These are phyloP conservation scores for Palythoa caribaeorum DNA, from an alignment of 92 coral and sea anemone species.

Conservation along the genomic window DNA sequence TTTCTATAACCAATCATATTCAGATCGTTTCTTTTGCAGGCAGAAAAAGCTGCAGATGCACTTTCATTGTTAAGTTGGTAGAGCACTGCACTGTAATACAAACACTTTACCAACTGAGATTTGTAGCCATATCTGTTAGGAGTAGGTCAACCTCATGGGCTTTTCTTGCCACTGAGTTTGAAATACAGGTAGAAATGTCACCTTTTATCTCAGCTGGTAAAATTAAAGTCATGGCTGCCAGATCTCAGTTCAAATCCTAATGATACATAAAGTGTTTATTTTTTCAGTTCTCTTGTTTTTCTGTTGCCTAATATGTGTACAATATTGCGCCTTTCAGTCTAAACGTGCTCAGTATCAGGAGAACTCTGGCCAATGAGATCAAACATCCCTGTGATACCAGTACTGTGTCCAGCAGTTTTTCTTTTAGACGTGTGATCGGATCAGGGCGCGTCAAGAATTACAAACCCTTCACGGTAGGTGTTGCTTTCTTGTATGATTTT, in stretches of 20 bases:
- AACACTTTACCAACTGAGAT: too few species aligned
- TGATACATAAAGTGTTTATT: neutral
- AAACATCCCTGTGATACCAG: slow-evolving; percentile 79
- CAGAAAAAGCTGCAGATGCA: too few species aligned
- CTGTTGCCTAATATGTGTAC: neutral
- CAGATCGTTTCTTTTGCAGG: too few species aligned
- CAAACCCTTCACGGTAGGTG: slow-evolving; percentile 76
- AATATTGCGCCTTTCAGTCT: slow-evolving; percentile 57
- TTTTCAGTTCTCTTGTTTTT: neutral
- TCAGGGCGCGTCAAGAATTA: slow-evolving; percentile 47
- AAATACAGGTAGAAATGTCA: too few species aligned
- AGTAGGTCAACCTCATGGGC: too few species aligned
- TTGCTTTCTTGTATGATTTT: neutral
- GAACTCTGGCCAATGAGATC: slow-evolving; percentile 82
- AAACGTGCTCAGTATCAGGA: slow-evolving; percentile 79
- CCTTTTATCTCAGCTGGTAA: too few species aligned
- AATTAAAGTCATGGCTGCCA: neutral
- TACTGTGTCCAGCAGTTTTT: slow-evolving; percentile 73
- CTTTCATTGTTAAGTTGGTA: too few species aligned
- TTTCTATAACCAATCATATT: too few species aligned
- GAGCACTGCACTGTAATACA: too few species aligned
- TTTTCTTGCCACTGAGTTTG: too few species aligned
- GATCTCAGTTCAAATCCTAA: neutral
- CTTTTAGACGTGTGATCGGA: slow-evolving; percentile 42
- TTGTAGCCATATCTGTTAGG: too few species aligned